Evolutionary conservation across 2,113 vertebrate species (phyloP).

Genomic region (Suricata suricatta): DNA sequence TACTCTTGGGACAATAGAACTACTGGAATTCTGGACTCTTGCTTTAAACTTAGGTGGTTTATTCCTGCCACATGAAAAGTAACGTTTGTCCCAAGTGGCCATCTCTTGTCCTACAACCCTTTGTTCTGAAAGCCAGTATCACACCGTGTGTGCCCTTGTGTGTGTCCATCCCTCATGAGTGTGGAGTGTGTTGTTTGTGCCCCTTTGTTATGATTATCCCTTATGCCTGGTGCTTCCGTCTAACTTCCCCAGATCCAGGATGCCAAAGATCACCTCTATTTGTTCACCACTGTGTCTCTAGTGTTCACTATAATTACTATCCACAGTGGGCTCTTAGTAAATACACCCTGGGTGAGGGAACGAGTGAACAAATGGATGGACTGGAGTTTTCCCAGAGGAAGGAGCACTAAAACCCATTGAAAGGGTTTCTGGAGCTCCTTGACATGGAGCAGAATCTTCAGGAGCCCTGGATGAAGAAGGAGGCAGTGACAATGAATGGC

Average conservation of each 20-base stretch:
- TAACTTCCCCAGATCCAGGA: not conserved
- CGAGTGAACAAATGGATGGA: not conserved
- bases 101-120: not conserved
- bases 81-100: not conserved
- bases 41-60: not conserved
- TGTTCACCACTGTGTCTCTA: not conserved
- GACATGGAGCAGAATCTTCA: not conserved
- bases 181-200: not conserved
- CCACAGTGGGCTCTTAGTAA: not conserved
- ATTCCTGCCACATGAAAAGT: not conserved
- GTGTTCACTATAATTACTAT: not conserved
- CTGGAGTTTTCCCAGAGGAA: not conserved
- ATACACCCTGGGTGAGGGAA: not conserved
- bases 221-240: not conserved
- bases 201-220: not conserved
- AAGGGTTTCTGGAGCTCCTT: not conserved
- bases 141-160: rapidly evolving
- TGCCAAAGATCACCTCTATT: not conserved
- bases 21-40: not conserved
- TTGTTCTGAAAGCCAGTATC: not conserved
- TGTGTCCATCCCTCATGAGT: not conserved
- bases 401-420: not conserved
- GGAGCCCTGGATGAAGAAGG: not conserved
- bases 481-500: not conserved
- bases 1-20: not conserved